Percentiles rank a stretch among this genome's conserved stretches.
Evolutionary conservation across 2,888 invertebrate species (phyloP).

Genomic region (Phalera bucephala): DNA sequence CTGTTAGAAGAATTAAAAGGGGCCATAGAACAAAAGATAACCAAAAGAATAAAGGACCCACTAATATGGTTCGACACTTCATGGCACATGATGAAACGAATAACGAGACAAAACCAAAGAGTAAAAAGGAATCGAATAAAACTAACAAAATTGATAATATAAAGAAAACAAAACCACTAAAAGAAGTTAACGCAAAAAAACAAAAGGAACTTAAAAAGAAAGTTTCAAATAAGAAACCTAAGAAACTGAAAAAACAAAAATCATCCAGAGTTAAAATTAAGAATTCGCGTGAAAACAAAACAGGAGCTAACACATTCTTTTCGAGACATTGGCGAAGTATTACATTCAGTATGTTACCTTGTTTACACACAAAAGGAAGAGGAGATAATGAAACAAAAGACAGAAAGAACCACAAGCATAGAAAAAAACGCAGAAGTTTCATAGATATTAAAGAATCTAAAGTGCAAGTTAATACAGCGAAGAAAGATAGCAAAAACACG

Average conservation of each 20-base stretch:
- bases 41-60: no score
- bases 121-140: slow-evolving; percentile 2
- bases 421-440: slow-evolving; percentile 39
- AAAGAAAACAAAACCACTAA: slow-evolving; percentile 7
- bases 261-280: slow-evolving; percentile 8
- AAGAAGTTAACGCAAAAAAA: slow-evolving; percentile 9
- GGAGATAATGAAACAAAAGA: slow-evolving; percentile 12
- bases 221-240: slow-evolving; percentile 7
- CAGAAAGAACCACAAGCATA: slow-evolving; percentile 47
- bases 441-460: slow-evolving; percentile 3
- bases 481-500: slow-evolving; percentile 29
- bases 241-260: slow-evolving; percentile 9
- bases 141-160: slow-evolving; percentile 4
- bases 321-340: slow-evolving; percentile 33
- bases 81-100: slow-evolving; percentile 1
- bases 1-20: slow-evolving; percentile 5
- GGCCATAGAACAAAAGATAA: slow-evolving; percentile 2
- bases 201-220: slow-evolving; percentile 6
- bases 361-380: slow-evolving; percentile 12
- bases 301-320: slow-evolving; percentile 17
- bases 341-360: slow-evolving; percentile 19
- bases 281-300: slow-evolving; percentile 7
- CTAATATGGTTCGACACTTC: slow-evolving; percentile 6
- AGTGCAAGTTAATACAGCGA: slow-evolving; percentile 10
- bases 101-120: slow-evolving; percentile 5